Base-by-base conservation (phyloP, 2,797 vertebrate species). In the Leptoclinus maculatus region DNA sequence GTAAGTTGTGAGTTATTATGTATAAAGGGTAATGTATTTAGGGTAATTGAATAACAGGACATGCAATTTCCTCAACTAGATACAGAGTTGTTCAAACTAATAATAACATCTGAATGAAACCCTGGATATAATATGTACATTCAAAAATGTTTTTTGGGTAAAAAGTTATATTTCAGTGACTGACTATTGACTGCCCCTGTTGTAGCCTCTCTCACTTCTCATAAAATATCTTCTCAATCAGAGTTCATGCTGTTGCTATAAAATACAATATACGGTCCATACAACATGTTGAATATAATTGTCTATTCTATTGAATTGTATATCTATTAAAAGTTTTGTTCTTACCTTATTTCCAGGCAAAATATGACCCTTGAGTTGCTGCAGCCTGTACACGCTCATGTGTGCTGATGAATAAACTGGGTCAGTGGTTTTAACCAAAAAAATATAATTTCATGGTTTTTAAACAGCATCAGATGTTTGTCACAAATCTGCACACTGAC, bases 351-450 rank as follows among this genome's bases (percentile, higher is more conserved):
- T 87, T 83, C 71, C 85, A 75, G 87, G 29, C 57, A 94, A 53
- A 85, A 96, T 87, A 66, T 95, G 93, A 71, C 80, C 80, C 75
- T 91, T 90, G 43, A 95, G 79, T 58, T 82, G 87, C 60, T 93
- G 91, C 64, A 96, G 88, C 75, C 95, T 92, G 32, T 71, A 32
- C 3, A 64, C 66, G 76, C 88, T 94, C 95, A 95, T 96, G 60
- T 49, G 86, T 27, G 60, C 81, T 67, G 66, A 71, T 74, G n/a
- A 77, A 66, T 67, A 76, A 83, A 82, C 16, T 34, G 70, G 71
- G 39, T 76, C 64, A 79, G 66, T 70, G 71, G 53, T 54, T 82
- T 68, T 67, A 34, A 68, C 53, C 7, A 25, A 71, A 60, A 13
- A 81, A 80, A 68, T 53, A 0, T 5, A 62, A 84, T 78, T 82